Evolutionary conservation across 2,113 vertebrate genomes (phyloP).

Genomic region (Ifrita kowaldi): DNA sequence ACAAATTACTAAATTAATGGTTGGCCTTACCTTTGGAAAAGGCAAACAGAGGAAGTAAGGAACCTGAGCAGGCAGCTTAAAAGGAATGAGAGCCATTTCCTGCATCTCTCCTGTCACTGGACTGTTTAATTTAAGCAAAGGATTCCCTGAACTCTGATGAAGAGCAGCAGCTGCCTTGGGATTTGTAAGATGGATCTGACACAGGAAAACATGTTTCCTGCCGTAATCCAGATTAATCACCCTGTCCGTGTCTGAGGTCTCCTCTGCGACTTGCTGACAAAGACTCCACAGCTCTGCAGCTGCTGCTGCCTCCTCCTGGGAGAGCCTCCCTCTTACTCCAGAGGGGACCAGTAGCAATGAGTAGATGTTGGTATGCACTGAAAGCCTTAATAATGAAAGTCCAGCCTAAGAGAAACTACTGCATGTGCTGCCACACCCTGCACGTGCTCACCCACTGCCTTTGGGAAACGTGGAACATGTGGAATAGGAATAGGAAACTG

Average conservation of each 20-base stretch:
- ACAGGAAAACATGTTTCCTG: background rate
- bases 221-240: background rate
- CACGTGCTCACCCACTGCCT: rapidly evolving
- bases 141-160: background rate
- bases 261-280: background rate
- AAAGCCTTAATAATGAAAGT: background rate
- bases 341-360: background rate
- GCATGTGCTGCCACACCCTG: too few relatives aligned
- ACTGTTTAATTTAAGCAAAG: background rate
- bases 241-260: background rate
- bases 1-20: background rate
- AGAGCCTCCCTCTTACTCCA: background rate
- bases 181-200: background rate
- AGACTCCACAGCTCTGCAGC: background rate
- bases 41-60: background rate
- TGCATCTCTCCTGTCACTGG: background rate
- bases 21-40: background rate
- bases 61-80: background rate
- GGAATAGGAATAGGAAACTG: background rate
- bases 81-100: background rate
- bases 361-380: background rate
- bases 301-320: background rate
- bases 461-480: rapidly evolving
- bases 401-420: background rate
- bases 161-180: background rate